phyloP scores from a whole-genome alignment of 2,888 invertebrate genomes.

The Ectropis crepuscularia region DNA sequence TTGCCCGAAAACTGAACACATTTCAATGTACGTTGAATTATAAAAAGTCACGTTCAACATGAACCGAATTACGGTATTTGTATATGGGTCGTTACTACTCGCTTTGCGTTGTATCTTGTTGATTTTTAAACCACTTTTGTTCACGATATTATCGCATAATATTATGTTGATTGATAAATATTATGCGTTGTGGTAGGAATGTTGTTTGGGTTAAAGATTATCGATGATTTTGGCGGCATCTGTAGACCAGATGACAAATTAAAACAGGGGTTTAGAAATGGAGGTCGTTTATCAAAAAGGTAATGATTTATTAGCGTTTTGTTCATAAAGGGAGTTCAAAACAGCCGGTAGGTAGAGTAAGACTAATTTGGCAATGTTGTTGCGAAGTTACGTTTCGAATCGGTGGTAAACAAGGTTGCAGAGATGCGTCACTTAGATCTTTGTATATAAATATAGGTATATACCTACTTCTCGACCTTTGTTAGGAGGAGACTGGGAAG shows the following conservation, averaged over 20 bases:
- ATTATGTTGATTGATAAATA: constrained; percentile 55
- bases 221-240: constrained; percentile 45
- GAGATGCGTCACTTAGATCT: background rate
- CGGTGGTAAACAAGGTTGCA: constrained; percentile 3
- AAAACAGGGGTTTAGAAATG: constrained; percentile 29
- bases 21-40: constrained; percentile 51
- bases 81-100: constrained; percentile 70
- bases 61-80: constrained; percentile 61
- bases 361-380: constrained; percentile 30
- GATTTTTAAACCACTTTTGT: constrained; percentile 77
- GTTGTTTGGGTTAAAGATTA: constrained; percentile 50
- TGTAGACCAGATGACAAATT: constrained; percentile 42
- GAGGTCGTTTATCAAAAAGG: constrained; percentile 37
- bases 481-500: too few relatives aligned
- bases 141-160: constrained; percentile 52
- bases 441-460: too few relatives aligned
- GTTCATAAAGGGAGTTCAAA: constrained; percentile 37
- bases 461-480: too few relatives aligned
- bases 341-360: constrained; percentile 30
- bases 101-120: constrained; percentile 72
- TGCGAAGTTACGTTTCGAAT: constrained; percentile 23
- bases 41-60: constrained; percentile 42
- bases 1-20: background rate
- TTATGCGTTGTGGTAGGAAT: constrained; percentile 30
- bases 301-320: constrained; percentile 43